These are phyloP conservation scores for Drosophila baimaii DNA, from an alignment of 1,140 invertebrate species.

Conservation along the genomic window DNA sequence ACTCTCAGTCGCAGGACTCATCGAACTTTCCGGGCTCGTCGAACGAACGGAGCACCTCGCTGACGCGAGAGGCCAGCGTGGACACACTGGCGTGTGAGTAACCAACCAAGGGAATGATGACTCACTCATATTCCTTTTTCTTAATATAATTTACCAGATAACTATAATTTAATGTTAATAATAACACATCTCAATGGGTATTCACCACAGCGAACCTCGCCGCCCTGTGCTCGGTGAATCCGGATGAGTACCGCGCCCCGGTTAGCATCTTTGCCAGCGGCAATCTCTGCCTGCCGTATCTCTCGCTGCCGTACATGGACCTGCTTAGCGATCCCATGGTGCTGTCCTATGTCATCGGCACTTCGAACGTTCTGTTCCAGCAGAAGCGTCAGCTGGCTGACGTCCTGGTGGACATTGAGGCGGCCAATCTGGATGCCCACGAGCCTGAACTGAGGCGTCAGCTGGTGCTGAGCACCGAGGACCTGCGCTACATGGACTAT, in stretches of 20 bases:
- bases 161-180: neutral
- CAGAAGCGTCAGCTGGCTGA: conserved; percentile 97
- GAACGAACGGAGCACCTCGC: conserved; percentile 85
- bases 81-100: conserved; percentile 86
- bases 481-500: conserved; percentile 97
- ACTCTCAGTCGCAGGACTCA: conserved; percentile 68
- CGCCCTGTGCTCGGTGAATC: conserved; percentile 85
- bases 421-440: conserved; percentile 93
- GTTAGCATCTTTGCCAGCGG: conserved; percentile 96
- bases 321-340: conserved; percentile 94
- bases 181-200: neutral
- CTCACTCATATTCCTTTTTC: too few species aligned
- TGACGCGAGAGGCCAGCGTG: conserved; percentile 87
- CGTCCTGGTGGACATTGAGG: conserved; percentile 94
- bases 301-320: conserved; percentile 98
- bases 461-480: conserved; percentile 95
- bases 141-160: too few species aligned
- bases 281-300: conserved; percentile 97
- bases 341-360: conserved; percentile 96
- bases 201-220: conserved; percentile 61
- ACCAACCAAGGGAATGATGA: too few species aligned
- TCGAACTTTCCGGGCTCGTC: conserved; percentile 34
- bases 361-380: conserved; percentile 98
- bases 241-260: conserved; percentile 93
- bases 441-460: conserved; percentile 93